Conservation (phyloP, 2,888 invertebrate species). For the Cryptocephalus moraei region DNA sequence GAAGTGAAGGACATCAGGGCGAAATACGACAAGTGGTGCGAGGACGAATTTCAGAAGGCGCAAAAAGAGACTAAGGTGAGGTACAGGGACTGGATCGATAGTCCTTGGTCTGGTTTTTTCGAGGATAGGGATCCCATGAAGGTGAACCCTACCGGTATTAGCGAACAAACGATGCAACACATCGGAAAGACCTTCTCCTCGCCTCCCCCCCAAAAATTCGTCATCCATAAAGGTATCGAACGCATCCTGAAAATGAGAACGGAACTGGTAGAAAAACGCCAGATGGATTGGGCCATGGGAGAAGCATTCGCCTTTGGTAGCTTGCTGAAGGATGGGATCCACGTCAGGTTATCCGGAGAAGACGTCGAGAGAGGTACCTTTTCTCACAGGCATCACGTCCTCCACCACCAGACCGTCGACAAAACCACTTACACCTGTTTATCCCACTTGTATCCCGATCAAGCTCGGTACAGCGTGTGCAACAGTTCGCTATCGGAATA, state of each 20-base stretch:
- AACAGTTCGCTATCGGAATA: constrained; percentile 98
- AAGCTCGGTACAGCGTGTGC: constrained; percentile 95
- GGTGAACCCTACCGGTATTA: constrained; percentile 70
- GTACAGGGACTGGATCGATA: constrained; percentile 92
- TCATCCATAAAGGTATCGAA: constrained; percentile 73
- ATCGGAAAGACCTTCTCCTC: constrained; percentile 78
- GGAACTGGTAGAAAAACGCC: constrained; percentile 81
- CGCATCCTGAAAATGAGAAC: constrained; percentile 80
- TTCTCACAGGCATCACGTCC: constrained; percentile 77
- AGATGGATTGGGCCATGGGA: constrained; percentile 93
- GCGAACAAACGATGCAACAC: constrained; percentile 71
- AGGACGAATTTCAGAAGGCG: constrained; percentile 67
- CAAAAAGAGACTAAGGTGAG: constrained; percentile 78
- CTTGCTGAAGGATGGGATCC: constrained; percentile 90
- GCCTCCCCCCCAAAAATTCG: constrained; percentile 72
- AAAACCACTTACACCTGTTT: constrained; percentile 66
- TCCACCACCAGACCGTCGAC: constrained; percentile 97
- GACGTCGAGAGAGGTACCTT: constrained; percentile 98
- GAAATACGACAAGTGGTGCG: constrained; percentile 86
- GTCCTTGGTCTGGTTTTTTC: constrained; percentile 87
- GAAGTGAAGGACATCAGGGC: constrained; percentile 74
- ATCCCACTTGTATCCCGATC: constrained; percentile 88
- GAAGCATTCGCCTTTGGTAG: constrained; percentile 98
- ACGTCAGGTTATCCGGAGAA: constrained; percentile 88
- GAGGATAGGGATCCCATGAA: constrained; percentile 70